These are phyloP conservation scores for Halcyon chelicuti DNA, from an alignment of 2,797 vertebrate genomes.

Conservation along the genomic window DNA sequence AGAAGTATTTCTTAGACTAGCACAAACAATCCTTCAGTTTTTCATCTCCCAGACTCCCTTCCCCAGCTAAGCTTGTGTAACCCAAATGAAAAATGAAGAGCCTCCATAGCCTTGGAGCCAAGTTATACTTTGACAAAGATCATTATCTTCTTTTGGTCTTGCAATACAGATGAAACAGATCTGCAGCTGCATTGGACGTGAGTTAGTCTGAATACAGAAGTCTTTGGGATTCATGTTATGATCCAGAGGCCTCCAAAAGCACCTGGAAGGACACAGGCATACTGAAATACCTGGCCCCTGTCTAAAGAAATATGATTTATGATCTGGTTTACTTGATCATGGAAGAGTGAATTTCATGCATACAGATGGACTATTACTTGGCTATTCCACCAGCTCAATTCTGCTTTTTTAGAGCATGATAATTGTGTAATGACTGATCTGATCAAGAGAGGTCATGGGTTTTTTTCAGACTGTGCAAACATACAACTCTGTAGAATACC, in stretches of 20 bases:
- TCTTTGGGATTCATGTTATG: not conserved
- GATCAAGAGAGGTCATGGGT: not conserved
- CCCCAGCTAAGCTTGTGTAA: accelerated
- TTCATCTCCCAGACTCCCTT: not conserved
- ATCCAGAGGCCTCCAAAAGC: not conserved
- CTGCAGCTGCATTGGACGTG: not conserved
- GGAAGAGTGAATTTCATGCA: not conserved
- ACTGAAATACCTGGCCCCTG: not conserved
- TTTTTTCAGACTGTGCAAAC: not conserved
- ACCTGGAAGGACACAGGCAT: not conserved
- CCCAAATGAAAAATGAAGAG: not conserved
- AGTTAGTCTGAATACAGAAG: not conserved
- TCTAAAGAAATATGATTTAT: not conserved
- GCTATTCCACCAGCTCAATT: not conserved
- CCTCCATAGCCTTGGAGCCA: not conserved
- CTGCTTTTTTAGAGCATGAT: not conserved
- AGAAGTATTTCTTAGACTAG: not conserved
- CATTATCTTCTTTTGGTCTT: not conserved
- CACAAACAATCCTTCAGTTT: not conserved
- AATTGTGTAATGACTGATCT: not conserved
- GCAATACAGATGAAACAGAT: not conserved
- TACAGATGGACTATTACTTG: not conserved
- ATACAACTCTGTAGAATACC: not conserved
- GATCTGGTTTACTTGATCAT: not conserved
- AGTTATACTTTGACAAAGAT: not conserved